Conservation (phyloP, 2,888 invertebrate genomes). For the Stratiomys singularior region DNA sequence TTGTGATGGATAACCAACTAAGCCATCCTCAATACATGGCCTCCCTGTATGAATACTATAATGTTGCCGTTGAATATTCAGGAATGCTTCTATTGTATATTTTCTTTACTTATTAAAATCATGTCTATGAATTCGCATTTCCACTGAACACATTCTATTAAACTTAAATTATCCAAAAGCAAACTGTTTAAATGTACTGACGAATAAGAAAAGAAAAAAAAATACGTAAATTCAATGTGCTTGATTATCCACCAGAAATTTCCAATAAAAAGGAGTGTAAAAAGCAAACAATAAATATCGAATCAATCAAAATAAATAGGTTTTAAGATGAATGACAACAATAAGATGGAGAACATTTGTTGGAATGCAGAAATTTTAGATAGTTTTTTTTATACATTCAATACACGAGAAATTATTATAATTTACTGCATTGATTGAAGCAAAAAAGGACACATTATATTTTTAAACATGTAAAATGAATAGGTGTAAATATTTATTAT, state of each 20-base stretch:
- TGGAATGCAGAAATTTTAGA: constrained; percentile 16
- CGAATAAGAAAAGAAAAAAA: too few relatives aligned
- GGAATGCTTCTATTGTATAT: too few relatives aligned
- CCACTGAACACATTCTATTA: too few relatives aligned
- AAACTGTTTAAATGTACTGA: too few relatives aligned
- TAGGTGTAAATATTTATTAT: constrained; percentile 35
- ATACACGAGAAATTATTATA: background rate
- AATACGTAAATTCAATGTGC: constrained; percentile 6
- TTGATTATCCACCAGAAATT: constrained; percentile 11
- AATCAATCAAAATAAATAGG: constrained; percentile 2
- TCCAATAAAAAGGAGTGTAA: background rate
- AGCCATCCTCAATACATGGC: too few relatives aligned
- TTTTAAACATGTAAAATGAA: background rate
- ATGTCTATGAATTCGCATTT: too few relatives aligned
- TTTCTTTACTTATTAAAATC: too few relatives aligned
- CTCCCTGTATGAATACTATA: too few relatives aligned
- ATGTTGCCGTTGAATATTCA: too few relatives aligned
- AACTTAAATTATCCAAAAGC: too few relatives aligned
- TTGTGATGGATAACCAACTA: too few relatives aligned
- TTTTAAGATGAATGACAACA: background rate
- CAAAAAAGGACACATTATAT: background rate
- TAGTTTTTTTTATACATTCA: constrained; percentile 1
- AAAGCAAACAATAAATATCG: constrained; percentile 10
- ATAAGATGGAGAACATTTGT: background rate
- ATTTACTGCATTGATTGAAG: background rate